Evolutionary conservation across 2,797 vertebrate species (phyloP), one percentile per base, ranked within the genome.

Genomic region (Chloroceryle amazona): DNA sequence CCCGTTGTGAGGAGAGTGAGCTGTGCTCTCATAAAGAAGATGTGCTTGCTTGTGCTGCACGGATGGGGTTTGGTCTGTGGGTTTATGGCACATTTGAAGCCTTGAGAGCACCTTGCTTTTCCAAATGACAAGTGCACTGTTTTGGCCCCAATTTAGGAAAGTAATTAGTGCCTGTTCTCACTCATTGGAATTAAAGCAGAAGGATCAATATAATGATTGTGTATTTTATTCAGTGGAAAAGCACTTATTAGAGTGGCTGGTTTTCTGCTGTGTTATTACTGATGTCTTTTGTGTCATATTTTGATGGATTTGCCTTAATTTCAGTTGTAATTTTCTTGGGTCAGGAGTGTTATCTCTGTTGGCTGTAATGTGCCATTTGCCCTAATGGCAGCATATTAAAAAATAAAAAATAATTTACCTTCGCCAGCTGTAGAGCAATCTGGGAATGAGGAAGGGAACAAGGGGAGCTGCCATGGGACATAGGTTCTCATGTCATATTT

Each of bases 41-140:
- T 96, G 71, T 84, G 84, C 81, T 93, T 1, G 33, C 88, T 93
- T 67, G 83, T 2, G 3, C 88, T 23, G 61, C 10, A 4, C 5
- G 78, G 81, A 78, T 94, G 68, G 75, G 81, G 79, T 93, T 96
- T 94, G 90, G 94, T 93, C 79, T 81, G 54, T 42, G 90, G 49
- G 37, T 94, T 97, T 97, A 97, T 93, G 97, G 86, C 75, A 74
- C 90, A 37, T 94, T 86, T 94, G 94, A 93, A 97, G 86, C 93
- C 70, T 86, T 29, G 61, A 96, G 92, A 96, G 65, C 20, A 0
- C 93, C 78, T 89, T 85, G 79, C 89, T 87, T 7, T 14, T 94
- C 95, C 90, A 96, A 95, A 96, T 95, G 90, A 96, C 86, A 92
- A 95, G 90, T 58, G 87, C 89, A 54, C 78, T 91, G 51, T 90